Evolutionary conservation across 1,140 invertebrate genomes (phyloP), one percentile per base, ranked within the genome.

Genomic region (Calliphora vicina): DNA sequence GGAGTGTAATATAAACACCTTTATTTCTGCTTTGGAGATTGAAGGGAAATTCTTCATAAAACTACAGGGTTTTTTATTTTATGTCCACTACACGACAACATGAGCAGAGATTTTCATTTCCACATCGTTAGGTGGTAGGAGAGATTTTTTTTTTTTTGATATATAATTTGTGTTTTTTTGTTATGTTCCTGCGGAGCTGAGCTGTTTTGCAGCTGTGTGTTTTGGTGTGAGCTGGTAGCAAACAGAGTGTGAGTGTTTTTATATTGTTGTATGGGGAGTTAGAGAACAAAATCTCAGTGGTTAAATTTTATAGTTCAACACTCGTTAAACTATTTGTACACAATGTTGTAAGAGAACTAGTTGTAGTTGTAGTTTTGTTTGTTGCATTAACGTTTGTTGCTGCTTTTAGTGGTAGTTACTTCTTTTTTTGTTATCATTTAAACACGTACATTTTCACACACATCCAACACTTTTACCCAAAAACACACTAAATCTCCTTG

Each of bases 251-350:
- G 35, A 35, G 35, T 5, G 10, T 35, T 35, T 35, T 35, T 50
- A 17, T 50, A 50, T 13, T 12, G 45, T 13, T 50, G 17, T 50
- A 50, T 13, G 12, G 45, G 45, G 45, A 50, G 45, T 50, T 50
- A 50, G 26, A 74, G 4, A 76, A 76, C 35, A 42, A 78, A 78
- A 78, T 78, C 74, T 78, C 74, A 78, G 74, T 78, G 74, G 35
- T 78, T 78, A 43, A 78, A 78, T 78, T 78, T 78, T 78, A 78
- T 45, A 78, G 74, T 78, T 78, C 23, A 78, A 43, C 35, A 78
- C 74, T 78, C 74, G 35, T 78, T 78, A 43, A 78, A 78, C 29
- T 78, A 78, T 78, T 43, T 45, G 61, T 67, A 67, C 25, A 67
- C 61, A 23, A 23, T 23, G n/a, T 25, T 67, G 61, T 67, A 20